Conservation (phyloP, 92 coral and sea anemone species). For the Muricea muricata region DNA sequence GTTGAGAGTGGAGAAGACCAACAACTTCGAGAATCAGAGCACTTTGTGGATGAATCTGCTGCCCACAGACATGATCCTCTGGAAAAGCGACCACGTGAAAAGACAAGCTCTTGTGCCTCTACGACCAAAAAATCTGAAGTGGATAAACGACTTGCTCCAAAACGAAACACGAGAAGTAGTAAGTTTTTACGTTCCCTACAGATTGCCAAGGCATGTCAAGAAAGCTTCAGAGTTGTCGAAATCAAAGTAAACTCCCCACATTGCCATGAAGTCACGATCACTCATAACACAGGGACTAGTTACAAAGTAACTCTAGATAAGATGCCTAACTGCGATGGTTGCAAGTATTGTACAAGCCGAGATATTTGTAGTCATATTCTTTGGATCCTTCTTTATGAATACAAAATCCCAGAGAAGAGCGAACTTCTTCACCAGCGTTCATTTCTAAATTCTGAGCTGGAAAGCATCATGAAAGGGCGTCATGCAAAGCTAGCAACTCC, state of each 20-base stretch:
- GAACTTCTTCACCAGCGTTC: conserved; percentile 64
- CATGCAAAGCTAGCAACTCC: too few species aligned
- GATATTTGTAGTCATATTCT: conserved; percentile 68
- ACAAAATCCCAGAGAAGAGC: conserved; percentile 51
- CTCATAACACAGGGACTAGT: conserved; percentile 45
- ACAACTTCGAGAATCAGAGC: conserved; percentile 29
- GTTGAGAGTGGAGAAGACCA: conserved; percentile 19
- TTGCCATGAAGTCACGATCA: conserved; percentile 41
- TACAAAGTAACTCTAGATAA: conserved; percentile 36
- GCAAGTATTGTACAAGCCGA: conserved; percentile 65
- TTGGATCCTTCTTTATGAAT: conserved; percentile 53
- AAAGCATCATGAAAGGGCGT: conserved; percentile 33
- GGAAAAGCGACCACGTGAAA: conserved; percentile 11
- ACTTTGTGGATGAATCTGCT: conserved; percentile 58
- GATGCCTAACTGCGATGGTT: conserved; percentile 57
- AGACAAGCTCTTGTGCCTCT: not conserved
- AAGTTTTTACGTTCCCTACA: conserved; percentile 63
- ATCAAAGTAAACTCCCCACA: conserved; percentile 31
- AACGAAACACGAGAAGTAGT: conserved; percentile 49
- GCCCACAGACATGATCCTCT: conserved; percentile 67
- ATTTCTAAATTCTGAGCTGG: conserved; percentile 64
- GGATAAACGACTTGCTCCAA: conserved; percentile 29
- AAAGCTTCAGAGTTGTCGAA: conserved; percentile 47
- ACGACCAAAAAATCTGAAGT: too few species aligned
- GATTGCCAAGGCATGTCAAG: conserved; percentile 60